Evolutionary conservation across 1,140 invertebrate genomes (phyloP).

Genomic region (Zeugodacus cucurbitae): DNA sequence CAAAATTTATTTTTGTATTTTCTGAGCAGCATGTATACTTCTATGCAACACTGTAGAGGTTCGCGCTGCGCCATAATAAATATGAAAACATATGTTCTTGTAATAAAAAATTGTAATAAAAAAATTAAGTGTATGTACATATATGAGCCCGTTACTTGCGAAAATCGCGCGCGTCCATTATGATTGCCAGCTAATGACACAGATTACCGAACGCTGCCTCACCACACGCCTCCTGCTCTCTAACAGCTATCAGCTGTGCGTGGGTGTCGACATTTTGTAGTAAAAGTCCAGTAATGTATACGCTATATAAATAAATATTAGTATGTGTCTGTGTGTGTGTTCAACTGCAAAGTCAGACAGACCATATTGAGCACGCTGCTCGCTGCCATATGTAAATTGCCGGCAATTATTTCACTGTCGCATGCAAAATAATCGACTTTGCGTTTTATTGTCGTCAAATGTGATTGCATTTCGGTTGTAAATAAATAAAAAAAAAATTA

Average conservation of each 20-base stretch:
- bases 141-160: background rate
- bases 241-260: background rate
- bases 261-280: background rate
- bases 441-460: conserved; percentile 29
- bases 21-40: too few species aligned
- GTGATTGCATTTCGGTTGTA: background rate
- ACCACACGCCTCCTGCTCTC: background rate
- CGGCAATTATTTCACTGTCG: conserved; percentile 26
- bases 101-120: too few species aligned
- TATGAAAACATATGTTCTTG: background rate
- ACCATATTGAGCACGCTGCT: background rate
- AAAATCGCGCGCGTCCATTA: background rate
- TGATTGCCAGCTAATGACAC: background rate
- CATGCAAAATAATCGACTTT: conserved; percentile 34
- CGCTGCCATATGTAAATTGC: conserved; percentile 28
- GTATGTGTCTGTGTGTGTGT: background rate
- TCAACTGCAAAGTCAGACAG: background rate
- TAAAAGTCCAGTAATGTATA: background rate
- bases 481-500: too few species aligned
- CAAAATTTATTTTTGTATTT: too few species aligned
- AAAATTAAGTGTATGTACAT: background rate
- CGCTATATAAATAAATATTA: background rate
- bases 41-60: too few species aligned
- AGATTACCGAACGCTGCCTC: background rate
- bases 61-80: too few species aligned